phyloP scores from a whole-genome alignment of 2,113 vertebrate species.

The Anhinga anhinga region DNA sequence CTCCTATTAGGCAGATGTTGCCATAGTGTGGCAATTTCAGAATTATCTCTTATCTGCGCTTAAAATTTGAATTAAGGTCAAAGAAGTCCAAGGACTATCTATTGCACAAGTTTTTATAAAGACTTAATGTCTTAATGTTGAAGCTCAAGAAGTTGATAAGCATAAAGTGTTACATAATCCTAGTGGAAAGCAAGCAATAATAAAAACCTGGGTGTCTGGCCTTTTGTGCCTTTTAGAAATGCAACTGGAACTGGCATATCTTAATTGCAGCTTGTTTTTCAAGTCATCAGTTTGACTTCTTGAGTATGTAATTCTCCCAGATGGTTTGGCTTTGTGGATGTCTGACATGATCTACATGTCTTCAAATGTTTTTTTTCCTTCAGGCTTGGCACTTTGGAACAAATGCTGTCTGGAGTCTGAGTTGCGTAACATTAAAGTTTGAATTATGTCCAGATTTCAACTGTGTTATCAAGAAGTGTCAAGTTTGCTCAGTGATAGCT shows the following conservation, averaged over 20 bases:
- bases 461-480: constrained; percentile 39
- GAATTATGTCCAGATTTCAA: constrained; percentile 41
- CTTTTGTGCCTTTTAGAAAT: constrained; percentile 2
- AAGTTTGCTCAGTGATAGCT: constrained; percentile 23
- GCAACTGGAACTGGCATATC: not conserved
- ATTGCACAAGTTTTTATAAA: not conserved
- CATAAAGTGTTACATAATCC: not conserved
- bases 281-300: constrained; percentile 34
- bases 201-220: not conserved
- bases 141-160: not conserved
- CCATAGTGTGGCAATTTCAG: not conserved
- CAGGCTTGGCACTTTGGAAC: not conserved
- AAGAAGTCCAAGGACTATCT: not conserved
- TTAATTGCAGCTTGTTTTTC: constrained; percentile 54
- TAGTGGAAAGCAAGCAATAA: not conserved
- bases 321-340: not conserved
- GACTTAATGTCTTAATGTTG: not conserved
- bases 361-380: not conserved
- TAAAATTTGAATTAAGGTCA: not conserved
- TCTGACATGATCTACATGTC: not conserved
- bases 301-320: constrained; percentile 17
- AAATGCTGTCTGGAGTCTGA: not conserved
- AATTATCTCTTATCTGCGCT: not conserved
- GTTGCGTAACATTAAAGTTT: constrained; percentile 23
- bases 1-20: not conserved